Base-by-base conservation (phyloP, 2,113 vertebrate species). In the Grallaria varia region DNA sequence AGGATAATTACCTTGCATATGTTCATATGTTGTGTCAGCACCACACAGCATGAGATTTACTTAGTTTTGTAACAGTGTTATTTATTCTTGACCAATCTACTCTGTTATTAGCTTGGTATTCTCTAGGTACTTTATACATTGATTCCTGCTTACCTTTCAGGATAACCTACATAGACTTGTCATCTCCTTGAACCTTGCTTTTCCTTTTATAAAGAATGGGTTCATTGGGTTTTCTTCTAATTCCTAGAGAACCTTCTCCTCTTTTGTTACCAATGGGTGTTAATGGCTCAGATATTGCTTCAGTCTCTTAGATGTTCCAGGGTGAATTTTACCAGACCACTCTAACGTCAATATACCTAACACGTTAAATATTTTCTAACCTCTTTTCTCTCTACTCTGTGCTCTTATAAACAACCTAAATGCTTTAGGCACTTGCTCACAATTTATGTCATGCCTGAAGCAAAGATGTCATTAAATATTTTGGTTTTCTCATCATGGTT, bases 1-100 rank as follows among this genome's bases (percentile, higher is more conserved):
- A 84, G 73, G 58, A 55, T 80, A 95, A 89, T 87, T 89, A 91
- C 42, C 39, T 75, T 81, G 77, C 79, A 90, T 74, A 56, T 89
- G 84, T 77, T 88, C 79, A 90, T 62, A 53, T 80, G 84, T 77
- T 86, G 86, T 50, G 39, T 84, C 84, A 84, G 84, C 1, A 4
- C 35, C 4, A 5, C 81, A 56, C 64, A 60, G 87, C 66, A 31
- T 17, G 73, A 81, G 52, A 42, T 55, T 71, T 81, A 30, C 52
- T 73, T 35, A 5, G 49, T 64, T 93, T 82, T 88, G 53, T 93
- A 89, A 87, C 39, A 67, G 59, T 25, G 59, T 40, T 8, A 92
- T 74, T 80, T 91, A 62, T 67, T 92, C 31, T 55, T 14, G 6
- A 74, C 40, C 84, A 66, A 92, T 74, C 42, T 69, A 58, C 40